Percentiles rank a stretch among this genome's conserved stretches.
Evolutionary conservation across 2,797 vertebrate species (phyloP).

Genomic region (Chelon labrosus): DNA sequence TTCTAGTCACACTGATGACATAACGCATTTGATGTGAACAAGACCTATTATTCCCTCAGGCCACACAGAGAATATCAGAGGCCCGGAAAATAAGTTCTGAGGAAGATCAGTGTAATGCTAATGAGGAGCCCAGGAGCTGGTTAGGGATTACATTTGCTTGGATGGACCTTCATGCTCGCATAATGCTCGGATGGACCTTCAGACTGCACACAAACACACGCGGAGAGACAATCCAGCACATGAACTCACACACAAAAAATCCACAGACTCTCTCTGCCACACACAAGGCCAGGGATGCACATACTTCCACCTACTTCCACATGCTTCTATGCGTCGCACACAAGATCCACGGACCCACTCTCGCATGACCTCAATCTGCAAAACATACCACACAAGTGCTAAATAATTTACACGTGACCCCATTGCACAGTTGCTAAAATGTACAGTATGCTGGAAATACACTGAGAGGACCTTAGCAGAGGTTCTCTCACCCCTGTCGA

Average conservation of each 20-base stretch:
- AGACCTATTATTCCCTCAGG: slow-evolving; percentile 64
- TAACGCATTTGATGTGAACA: slow-evolving; percentile 69
- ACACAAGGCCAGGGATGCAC: slow-evolving; percentile 1
- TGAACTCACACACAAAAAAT: slow-evolving; percentile 34
- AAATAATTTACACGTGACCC: slow-evolving; percentile 82
- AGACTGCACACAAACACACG: slow-evolving; percentile 28
- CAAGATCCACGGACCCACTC: slow-evolving; percentile 32
- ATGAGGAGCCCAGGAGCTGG: slow-evolving; percentile 72
- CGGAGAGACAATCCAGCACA: slow-evolving; percentile 16
- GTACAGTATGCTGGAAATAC: slow-evolving; percentile 64
- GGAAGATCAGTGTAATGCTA: slow-evolving; percentile 72
- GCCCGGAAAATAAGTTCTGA: slow-evolving; percentile 59
- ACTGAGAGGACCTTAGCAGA: slow-evolving; percentile 29
- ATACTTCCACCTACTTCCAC: background rate
- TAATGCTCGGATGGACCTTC: slow-evolving; percentile 67
- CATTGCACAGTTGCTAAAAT: slow-evolving; percentile 77
- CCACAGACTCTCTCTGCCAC: slow-evolving; percentile 21
- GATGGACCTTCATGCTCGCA: slow-evolving; percentile 66
- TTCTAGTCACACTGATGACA: slow-evolving; percentile 76
- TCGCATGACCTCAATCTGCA: slow-evolving; percentile 70
- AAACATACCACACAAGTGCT: slow-evolving; percentile 71
- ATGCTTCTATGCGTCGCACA: background rate
- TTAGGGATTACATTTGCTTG: slow-evolving; percentile 71
- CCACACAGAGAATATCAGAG: slow-evolving; percentile 61
- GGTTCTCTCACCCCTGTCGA: slow-evolving; percentile 27